Conservation (phyloP, 2,888 invertebrate species). For the Pyrgus malvae region DNA sequence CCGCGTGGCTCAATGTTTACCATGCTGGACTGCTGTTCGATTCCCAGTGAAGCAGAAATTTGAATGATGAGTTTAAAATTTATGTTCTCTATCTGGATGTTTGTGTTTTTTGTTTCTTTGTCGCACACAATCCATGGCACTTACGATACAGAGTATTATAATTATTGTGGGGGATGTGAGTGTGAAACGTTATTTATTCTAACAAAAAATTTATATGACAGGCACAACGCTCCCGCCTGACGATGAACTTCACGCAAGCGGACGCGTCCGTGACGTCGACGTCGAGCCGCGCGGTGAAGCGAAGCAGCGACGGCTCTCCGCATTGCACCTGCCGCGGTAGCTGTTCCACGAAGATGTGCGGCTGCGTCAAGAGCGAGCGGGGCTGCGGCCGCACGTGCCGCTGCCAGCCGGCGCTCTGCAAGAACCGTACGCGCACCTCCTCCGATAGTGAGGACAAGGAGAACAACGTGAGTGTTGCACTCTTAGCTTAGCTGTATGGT, state of each 20-base stretch:
- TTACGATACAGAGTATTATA: too few relatives aligned
- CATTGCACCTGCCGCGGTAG: constrained; percentile 84
- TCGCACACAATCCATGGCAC: too few relatives aligned
- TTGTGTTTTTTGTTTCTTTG: too few relatives aligned
- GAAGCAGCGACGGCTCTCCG: constrained; percentile 80
- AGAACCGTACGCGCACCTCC: constrained; percentile 49
- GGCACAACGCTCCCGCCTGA: constrained; percentile 65
- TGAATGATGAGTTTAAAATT: too few relatives aligned
- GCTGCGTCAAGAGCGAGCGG: constrained; percentile 78
- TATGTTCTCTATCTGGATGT: too few relatives aligned
- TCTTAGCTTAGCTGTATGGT: too few relatives aligned
- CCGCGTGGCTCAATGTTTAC: too few relatives aligned
- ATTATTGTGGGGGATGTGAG: too few relatives aligned
- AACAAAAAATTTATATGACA: too few relatives aligned
- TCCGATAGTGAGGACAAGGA: constrained; percentile 67
- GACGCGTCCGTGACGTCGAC: constrained; percentile 30
- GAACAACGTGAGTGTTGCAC: constrained; percentile 42
- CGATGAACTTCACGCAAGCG: constrained; percentile 64
- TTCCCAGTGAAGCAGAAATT: too few relatives aligned
- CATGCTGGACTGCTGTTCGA: too few relatives aligned
- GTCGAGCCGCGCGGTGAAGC: constrained; percentile 60
- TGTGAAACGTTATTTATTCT: too few relatives aligned
- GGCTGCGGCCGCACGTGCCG: constrained; percentile 76
- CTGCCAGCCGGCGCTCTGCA: constrained; percentile 72
- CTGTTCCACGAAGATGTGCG: constrained; percentile 81